Conservation (phyloP, 1,140 invertebrate genomes). For the Brachionus rotundiformis region DNA sequence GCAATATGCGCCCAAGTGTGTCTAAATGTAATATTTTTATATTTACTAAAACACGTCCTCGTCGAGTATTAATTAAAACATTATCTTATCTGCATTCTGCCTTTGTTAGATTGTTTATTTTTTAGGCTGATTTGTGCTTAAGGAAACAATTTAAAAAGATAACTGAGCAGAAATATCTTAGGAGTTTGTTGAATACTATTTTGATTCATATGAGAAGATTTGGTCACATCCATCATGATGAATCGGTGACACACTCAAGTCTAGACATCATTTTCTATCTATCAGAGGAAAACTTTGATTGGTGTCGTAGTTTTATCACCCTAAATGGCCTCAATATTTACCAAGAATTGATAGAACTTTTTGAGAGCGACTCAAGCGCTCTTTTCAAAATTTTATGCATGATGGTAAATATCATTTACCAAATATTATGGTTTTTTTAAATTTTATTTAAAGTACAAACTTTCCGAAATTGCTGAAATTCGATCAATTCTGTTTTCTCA, state of each 20-base stretch:
- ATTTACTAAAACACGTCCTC: not conserved
- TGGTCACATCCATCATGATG: not conserved
- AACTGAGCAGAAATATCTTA: not conserved
- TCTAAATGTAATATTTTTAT: constrained; percentile 39
- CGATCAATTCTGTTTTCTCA: constrained; percentile 17
- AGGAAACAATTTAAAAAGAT: constrained; percentile 23
- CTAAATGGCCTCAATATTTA: constrained; percentile 17
- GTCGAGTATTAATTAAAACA: constrained; percentile 12
- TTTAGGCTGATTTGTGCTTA: not conserved
- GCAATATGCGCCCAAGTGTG: constrained; percentile 19
- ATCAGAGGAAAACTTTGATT: constrained; percentile 14
- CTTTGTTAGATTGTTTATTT: not conserved
- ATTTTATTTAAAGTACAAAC: not conserved
- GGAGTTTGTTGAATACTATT: not conserved
- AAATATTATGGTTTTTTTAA: not conserved
- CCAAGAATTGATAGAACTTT: not conserved
- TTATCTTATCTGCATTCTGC: no score
- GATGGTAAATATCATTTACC: not conserved
- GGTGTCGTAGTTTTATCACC: constrained; percentile 26
- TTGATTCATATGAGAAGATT: not conserved
- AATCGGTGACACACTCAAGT: constrained; percentile 9
- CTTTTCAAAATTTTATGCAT: not conserved
- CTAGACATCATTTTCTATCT: constrained; percentile 32
- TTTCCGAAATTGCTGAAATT: constrained; percentile 6
- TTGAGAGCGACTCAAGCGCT: constrained; percentile 1